These are phyloP conservation scores for Thera obeliscata DNA, from an alignment of 2,888 invertebrate species.

Conservation along the genomic window DNA sequence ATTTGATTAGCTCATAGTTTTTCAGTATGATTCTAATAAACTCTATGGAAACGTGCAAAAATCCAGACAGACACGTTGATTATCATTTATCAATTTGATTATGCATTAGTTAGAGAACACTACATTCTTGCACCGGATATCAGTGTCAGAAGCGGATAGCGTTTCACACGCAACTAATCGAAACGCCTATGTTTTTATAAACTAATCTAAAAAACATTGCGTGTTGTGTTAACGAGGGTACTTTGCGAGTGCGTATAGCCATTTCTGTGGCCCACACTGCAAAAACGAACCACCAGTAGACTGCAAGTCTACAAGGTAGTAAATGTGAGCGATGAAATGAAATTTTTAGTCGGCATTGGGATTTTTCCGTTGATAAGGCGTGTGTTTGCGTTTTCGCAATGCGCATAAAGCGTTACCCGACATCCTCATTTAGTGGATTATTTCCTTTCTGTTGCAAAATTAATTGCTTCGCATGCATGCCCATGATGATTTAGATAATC, in stretches of 20 bases:
- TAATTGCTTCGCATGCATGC: conserved; percentile 50
- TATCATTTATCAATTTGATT: background rate
- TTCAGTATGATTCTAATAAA: no score
- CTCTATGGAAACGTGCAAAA: no score
- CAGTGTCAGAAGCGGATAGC: conserved; percentile 45
- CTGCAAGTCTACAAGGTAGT: background rate
- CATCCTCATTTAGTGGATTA: conserved; percentile 51
- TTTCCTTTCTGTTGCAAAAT: conserved; percentile 61
- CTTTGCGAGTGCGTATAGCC: conserved; percentile 48
- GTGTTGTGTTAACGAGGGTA: conserved; percentile 53
- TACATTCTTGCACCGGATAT: conserved; percentile 48
- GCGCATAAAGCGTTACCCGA: conserved; percentile 41
- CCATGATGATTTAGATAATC: conserved; percentile 38
- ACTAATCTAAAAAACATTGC: conserved; percentile 44
- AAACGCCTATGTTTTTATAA: conserved; percentile 52
- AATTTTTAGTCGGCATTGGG: conserved; percentile 3
- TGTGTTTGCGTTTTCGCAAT: conserved; percentile 21
- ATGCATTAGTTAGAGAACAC: conserved; percentile 41
- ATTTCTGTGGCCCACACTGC: conserved; percentile 9
- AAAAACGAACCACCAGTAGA: conserved; percentile 11
- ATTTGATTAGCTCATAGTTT: no score
- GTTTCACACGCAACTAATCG: conserved; percentile 54
- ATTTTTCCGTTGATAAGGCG: conserved; percentile 5
- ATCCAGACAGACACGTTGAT: conserved; percentile 1
- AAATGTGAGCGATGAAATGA: background rate